These are phyloP conservation scores for Lysandra bellargus DNA, from an alignment of 2,888 invertebrate genomes.

Conservation along the genomic window DNA sequence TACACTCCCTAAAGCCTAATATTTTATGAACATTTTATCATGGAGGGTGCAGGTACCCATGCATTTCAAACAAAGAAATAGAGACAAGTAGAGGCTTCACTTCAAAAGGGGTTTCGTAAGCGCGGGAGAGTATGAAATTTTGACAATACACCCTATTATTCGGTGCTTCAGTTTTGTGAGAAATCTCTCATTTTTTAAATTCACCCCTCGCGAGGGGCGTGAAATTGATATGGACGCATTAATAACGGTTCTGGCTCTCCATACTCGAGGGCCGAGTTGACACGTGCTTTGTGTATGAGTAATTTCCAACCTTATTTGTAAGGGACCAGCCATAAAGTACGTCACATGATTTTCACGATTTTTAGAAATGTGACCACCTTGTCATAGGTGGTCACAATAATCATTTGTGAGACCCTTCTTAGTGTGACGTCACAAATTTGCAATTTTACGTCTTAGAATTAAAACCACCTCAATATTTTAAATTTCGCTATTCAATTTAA, in stretches of 20 bases:
- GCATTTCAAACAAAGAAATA: not conserved
- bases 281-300: conserved; percentile 16
- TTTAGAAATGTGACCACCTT: too few relatives aligned
- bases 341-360: too few relatives aligned
- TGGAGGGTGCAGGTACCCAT: not conserved
- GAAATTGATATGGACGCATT: conserved; percentile 30
- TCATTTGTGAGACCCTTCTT: too few relatives aligned
- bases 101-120: not conserved
- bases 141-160: conserved; percentile 9
- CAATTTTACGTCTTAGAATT: too few relatives aligned
- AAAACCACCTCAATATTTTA: too few relatives aligned
- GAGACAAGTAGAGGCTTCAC: not conserved
- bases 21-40: too few relatives aligned
- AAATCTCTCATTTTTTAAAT: conserved; percentile 40
- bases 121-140: not conserved
- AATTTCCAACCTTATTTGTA: conserved; percentile 18
- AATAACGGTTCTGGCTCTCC: conserved; percentile 6
- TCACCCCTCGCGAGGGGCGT: conserved; percentile 31
- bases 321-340: too few relatives aligned
- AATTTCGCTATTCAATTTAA: too few relatives aligned
- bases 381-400: too few relatives aligned
- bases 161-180: conserved; percentile 30
- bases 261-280: conserved; percentile 3
- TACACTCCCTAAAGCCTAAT: too few relatives aligned
- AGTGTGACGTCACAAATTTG: too few relatives aligned